A percentile compares a stretch with the other conserved stretches of the same genome.
phyloP scores from a whole-genome alignment of 2,888 invertebrate species.

The Melanostoma mellinum region DNA sequence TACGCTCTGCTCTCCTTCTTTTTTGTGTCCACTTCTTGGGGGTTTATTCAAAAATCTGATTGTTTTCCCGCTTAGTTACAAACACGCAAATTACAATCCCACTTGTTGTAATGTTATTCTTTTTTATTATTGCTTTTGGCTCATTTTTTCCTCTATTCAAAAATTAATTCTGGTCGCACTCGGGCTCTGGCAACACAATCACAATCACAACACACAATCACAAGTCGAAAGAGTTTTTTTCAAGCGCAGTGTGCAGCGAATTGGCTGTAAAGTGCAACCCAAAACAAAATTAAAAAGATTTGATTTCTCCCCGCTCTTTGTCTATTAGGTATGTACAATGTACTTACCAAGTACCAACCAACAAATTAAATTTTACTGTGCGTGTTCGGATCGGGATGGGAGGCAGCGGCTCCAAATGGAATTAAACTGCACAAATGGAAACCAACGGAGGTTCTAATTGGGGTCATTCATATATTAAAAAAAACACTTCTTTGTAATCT shows the following conservation, averaged over 20 bases:
- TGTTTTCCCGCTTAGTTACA: background rate
- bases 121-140: slow-evolving; percentile 19
- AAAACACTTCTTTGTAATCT: background rate
- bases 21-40: background rate
- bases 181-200: too few species aligned
- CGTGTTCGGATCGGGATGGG: background rate
- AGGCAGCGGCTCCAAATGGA: slow-evolving; percentile 37
- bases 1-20: background rate
- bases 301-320: slow-evolving; percentile 1
- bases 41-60: too few species aligned
- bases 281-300: slow-evolving; percentile 13
- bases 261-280: slow-evolving; percentile 22
- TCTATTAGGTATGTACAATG: slow-evolving; percentile 10
- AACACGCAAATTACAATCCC: slow-evolving; percentile 11
- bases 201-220: too few species aligned
- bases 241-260: slow-evolving; percentile 1
- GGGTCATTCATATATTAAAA: slow-evolving; percentile 44
- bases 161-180: slow-evolving; percentile 18
- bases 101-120: slow-evolving; percentile 28
- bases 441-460: slow-evolving; percentile 47
- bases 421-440: slow-evolving; percentile 48
- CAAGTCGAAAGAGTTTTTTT: slow-evolving; percentile 6
- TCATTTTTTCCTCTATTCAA: slow-evolving; percentile 17
- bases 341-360: too few species aligned
- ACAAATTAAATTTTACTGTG: slow-evolving; percentile 26